A percentile compares a stretch with the other conserved stretches of the same genome.
phyloP scores from a whole-genome alignment of 2,888 invertebrate genomes.

The Nomada flava region DNA sequence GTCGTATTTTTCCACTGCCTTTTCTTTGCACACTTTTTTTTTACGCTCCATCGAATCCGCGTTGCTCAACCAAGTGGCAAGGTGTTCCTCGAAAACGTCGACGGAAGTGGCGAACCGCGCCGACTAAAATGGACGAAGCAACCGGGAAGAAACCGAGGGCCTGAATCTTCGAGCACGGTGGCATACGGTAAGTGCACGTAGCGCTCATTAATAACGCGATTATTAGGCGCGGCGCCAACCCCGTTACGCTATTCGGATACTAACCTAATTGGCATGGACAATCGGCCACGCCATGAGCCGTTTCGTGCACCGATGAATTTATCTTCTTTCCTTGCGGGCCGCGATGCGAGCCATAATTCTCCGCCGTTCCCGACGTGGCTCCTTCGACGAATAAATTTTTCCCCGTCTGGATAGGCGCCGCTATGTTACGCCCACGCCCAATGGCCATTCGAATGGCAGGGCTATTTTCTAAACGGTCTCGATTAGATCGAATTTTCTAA shows the following conservation, averaged over 20 bases:
- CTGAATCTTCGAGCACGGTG: conserved; percentile 6
- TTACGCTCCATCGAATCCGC: no score
- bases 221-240: conserved; percentile 79
- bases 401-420: conserved; percentile 49
- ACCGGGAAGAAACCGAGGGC: conserved; percentile 2
- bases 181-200: conserved; percentile 43
- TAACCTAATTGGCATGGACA: conserved; percentile 81
- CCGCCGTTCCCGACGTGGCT: conserved; percentile 24
- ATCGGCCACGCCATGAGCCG: conserved; percentile 77
- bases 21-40: no score
- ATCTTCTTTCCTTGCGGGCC: conserved; percentile 72
- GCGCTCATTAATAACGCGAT: conserved; percentile 80
- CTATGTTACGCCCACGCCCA: conserved; percentile 56
- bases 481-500: conserved; percentile 28
- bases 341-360: conserved; percentile 63
- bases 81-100: neutral
- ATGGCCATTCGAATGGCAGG: neutral
- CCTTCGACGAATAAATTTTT: conserved; percentile 68
- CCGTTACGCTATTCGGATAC: conserved; percentile 78
- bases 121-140: conserved; percentile 22
- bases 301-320: conserved; percentile 77
- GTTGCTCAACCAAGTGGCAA: no score
- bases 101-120: no score
- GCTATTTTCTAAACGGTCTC: conserved; percentile 6
- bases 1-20: no score